Evolutionary conservation across 2,888 invertebrate genomes (phyloP).

Genomic region (Stenoptilia bipunctidactyla): DNA sequence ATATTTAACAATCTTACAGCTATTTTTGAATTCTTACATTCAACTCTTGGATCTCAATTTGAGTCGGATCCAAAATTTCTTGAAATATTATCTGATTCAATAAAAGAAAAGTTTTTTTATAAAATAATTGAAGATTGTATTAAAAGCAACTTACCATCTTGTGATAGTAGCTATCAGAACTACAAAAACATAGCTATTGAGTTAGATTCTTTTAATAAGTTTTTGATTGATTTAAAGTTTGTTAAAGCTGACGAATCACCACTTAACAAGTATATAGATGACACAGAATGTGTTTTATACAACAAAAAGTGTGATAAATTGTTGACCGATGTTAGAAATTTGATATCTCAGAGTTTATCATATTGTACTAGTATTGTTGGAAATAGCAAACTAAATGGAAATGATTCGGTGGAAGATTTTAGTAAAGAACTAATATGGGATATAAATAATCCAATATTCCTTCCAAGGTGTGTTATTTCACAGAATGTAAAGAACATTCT

Average conservation of each 20-base stretch:
- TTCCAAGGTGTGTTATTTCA: slow-evolving; percentile 56
- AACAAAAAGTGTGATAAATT: slow-evolving; percentile 60
- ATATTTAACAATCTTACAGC: slow-evolving; percentile 57
- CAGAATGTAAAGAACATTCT: slow-evolving; percentile 48
- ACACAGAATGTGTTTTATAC: slow-evolving; percentile 54
- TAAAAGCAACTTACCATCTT: slow-evolving; percentile 47
- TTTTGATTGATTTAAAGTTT: slow-evolving; percentile 57
- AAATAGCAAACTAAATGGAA: slow-evolving; percentile 18
- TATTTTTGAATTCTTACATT: slow-evolving; percentile 58
- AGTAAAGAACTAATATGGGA: slow-evolving; percentile 34
- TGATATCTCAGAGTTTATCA: slow-evolving; percentile 45
- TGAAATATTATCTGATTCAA: slow-evolving; percentile 46
- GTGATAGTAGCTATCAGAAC: slow-evolving; percentile 44
- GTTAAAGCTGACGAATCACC: slow-evolving; percentile 45
- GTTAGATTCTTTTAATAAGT: slow-evolving; percentile 55
- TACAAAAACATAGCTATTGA: slow-evolving; percentile 54
- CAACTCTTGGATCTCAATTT: slow-evolving; percentile 50
- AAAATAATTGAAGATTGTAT: slow-evolving; percentile 60
- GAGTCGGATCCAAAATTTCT: slow-evolving; percentile 48
- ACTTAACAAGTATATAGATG: slow-evolving; percentile 48
- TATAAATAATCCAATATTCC: slow-evolving; percentile 42
- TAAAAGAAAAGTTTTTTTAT: slow-evolving; percentile 46
- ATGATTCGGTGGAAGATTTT: slow-evolving; percentile 35
- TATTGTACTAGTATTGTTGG: slow-evolving; percentile 44
- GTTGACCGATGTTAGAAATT: slow-evolving; percentile 38